Base-by-base conservation (phyloP, 2,113 vertebrate genomes). In the Trichechus manatus region DNA sequence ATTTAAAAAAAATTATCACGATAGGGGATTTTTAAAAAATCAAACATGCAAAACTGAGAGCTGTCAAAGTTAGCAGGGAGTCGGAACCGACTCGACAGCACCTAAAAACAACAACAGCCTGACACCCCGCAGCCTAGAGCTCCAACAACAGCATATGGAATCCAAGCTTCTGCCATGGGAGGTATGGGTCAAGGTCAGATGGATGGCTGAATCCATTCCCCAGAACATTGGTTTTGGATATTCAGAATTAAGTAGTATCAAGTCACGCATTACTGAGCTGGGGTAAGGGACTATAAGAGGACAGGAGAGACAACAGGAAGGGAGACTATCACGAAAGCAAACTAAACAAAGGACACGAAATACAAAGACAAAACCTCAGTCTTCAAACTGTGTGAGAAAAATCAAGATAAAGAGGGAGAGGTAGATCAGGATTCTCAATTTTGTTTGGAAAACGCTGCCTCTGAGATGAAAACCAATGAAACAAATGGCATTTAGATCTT, bases 391-490 rank as follows among this genome's bases (percentile, higher is more conserved):
- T 63, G n/a, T 77, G 78, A 7, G 42, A 22, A 39, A 92, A 92
- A 79, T 15, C 82, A 91, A 89, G 42, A n/a, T 25, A 20, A 91
- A 3, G 23, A 78, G 33, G 20, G 39, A 95, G 56, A 90, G 87
- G 14, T 33, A 68, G 10, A 59, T 50, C 3, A 56, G n/a, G 22
- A 84, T 47, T 87, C 70, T 94, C 39, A 64, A 14, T 92, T 44
- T 87, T 68, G 19, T 15, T 11, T 56, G n/a, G 50, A 84, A 95
- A 94, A 83, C 2, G 39, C 1, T 83, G 31, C 14, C 29, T 87
- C 63, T 81, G 31, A n/a, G 36, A 64, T 93, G 77, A 94, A 96
- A 95, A 90, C 14, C 17, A 68, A 44, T 31, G 29, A 74, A 78
- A 66, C 13, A 82, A 9, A 56, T 9, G 27, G 14, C 6, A 50